Evolutionary conservation across 2,797 vertebrate genomes (phyloP), one percentile per base, ranked within the genome.

Genomic region (Oryzias dopingdopingensis): DNA sequence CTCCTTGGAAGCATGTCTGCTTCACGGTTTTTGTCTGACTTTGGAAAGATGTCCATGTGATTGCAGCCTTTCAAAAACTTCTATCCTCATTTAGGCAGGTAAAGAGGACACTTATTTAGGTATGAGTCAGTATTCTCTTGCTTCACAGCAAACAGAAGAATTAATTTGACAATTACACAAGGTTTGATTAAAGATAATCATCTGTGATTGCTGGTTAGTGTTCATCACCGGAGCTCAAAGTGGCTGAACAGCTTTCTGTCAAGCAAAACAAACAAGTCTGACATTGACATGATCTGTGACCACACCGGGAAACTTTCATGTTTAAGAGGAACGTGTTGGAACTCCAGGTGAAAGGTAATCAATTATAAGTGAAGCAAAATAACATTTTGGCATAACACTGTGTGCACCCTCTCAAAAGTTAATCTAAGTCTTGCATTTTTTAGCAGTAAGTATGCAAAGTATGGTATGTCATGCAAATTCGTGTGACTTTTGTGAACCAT

Each of bases 101-200:
- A 37, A 37, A 37, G 10, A 37, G 79, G 83, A 77, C 43, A 74
- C 77, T 81, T 62, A 72, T 71, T 83, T 87, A 12, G 10, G 3
- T 12, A 12, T 37, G 32, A 37, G 10, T 32, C 8, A 32, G 29
- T 13, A 4, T 37, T 10, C 2, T 79, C 82, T 81, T 74, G 72
- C 75, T 42, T 58, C 55, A 3, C 51, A 72, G 77, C 82, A 82
- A 74, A 80, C 73, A 81, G 62, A 53, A 71, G 62, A 63, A 59
- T 81, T 89, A 88, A 84, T 83, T 70, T 69, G 62, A 74, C 82
- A 84, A 89, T 89, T 86, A 80, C 82, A 65, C 52, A 44, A 14
- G 62, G 62, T 71, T 83, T 83, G 83, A 89, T 90, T 88, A 84
- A 86, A 86, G 67, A 85, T 87, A 89, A 91, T 86, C 84, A 73